Base-by-base conservation (phyloP, 2,888 invertebrate genomes). In the Nomada flava region DNA sequence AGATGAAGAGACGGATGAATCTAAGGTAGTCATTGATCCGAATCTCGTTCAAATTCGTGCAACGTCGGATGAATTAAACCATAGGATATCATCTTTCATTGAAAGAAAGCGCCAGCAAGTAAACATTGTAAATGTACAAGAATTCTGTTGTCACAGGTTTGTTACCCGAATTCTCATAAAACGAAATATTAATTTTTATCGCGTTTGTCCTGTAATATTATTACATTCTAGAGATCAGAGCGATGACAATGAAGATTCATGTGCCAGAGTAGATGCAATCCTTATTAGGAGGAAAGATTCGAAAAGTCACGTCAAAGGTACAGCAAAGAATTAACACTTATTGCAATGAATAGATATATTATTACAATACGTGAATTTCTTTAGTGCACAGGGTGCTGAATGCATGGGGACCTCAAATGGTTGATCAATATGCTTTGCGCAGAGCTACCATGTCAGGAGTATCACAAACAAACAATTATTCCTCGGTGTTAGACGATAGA, bases 241-340 rank as follows among this genome's bases (percentile, higher is more conserved):
- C 87, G 92, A 93, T 65, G 94, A 95, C 75, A 94, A 94, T 36
- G 94, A 95, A 84, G 94, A 94, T 84, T 95, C 95, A 0, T 98
- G 98, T 94, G 98, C 98, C 0, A 94, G 98, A 90, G 96, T 97
- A 18, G 95, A 97, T 91, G 96, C 97, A 57, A 95, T 96, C 86
- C 95, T 97, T 79, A 94, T 96, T 4, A 96, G 95, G 85, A 95
- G 96, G 71, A 96, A 95, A 87, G 97, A 96, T 91, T 96, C 96
- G 0, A 97, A 96, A 91, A 96, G 97, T 84, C 98, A 97, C 94
- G 95, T 98, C 76, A 96, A 96, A 95, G 96, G 97, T 97, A 94
- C 74, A 26, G 26, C 1, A 20, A 69, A 53, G 11, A 26, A 71
- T 10, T 52, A 5, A 3, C 29, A 44, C 29, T 63, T 55, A 20